Conservation (phyloP, 2,888 invertebrate genomes). For the Drosophila picticornis region DNA sequence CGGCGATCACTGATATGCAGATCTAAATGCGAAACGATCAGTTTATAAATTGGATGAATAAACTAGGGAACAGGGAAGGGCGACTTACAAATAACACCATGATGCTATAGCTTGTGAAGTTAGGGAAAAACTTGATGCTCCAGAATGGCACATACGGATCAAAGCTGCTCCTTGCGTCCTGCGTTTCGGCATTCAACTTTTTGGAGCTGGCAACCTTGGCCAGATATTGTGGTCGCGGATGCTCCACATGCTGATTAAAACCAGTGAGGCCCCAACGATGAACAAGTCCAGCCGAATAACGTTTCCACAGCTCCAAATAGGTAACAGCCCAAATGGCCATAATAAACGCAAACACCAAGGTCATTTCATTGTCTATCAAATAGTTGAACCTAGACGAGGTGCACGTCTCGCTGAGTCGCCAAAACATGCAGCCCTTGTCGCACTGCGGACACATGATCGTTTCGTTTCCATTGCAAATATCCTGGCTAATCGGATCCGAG, state of each 20-base stretch:
- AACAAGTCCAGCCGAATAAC: conserved; percentile 91
- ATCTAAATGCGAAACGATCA: conserved; percentile 85
- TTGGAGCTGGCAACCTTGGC: conserved; percentile 87
- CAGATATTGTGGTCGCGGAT: conserved; percentile 91
- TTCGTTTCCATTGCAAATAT: conserved; percentile 87
- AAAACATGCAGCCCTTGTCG: conserved; percentile 91
- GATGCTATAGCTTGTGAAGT: conserved; percentile 89
- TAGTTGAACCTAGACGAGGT: conserved; percentile 90
- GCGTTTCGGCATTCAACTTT: conserved; percentile 48
- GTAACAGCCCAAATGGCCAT: conserved; percentile 93
- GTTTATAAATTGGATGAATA: neutral
- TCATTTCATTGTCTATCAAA: conserved; percentile 92
- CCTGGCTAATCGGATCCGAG: conserved; percentile 86
- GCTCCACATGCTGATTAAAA: conserved; percentile 90
- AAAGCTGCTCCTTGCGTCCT: conserved; percentile 71
- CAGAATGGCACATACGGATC: conserved; percentile 92
- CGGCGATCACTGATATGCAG: conserved; percentile 89
- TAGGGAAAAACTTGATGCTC: conserved; percentile 90
- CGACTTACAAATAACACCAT: conserved; percentile 85
- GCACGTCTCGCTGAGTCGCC: conserved; percentile 90
- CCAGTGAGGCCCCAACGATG: conserved; percentile 93
- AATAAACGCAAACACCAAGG: conserved; percentile 91
- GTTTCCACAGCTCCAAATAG: conserved; percentile 94
- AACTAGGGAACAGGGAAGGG: neutral
- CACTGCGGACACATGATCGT: conserved; percentile 94